A percentile compares a stretch with the other conserved stretches of the same genome.
phyloP scores from a whole-genome alignment of 2,113 vertebrate species.

The Aythya baeri region DNA sequence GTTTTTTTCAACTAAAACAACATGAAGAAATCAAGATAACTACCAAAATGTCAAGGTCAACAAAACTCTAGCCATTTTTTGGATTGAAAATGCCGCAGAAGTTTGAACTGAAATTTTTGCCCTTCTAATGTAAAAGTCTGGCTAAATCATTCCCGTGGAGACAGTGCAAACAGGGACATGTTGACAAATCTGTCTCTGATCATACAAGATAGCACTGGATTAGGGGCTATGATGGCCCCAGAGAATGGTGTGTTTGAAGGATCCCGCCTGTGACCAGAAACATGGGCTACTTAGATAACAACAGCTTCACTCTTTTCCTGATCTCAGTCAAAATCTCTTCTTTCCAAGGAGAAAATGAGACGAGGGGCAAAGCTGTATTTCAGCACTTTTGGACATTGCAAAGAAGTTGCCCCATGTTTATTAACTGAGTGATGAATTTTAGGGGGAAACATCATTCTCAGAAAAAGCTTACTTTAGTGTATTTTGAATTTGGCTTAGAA shows the following conservation, averaged over 20 bases:
- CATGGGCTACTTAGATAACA: not conserved
- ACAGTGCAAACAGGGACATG: not conserved
- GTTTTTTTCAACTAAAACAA: not conserved
- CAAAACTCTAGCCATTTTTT: not conserved
- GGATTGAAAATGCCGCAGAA: not conserved
- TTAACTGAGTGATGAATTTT: not conserved
- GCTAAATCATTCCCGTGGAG: not conserved
- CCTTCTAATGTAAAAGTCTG: not conserved
- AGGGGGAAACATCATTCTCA: not conserved
- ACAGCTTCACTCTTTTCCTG: not conserved
- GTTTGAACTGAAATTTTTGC: not conserved
- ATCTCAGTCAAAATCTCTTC: not conserved
- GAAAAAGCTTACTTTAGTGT: not conserved
- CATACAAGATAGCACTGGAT: conserved; percentile 44
- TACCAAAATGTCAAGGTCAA: not conserved
- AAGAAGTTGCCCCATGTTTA: not conserved
- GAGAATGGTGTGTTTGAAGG: rapidly evolving
- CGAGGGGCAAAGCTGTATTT: conserved; percentile 3
- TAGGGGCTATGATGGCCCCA: not conserved
- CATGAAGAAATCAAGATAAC: not conserved
- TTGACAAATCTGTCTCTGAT: conserved; percentile 40
- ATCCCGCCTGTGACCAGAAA: not conserved
- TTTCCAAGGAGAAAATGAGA: not conserved
- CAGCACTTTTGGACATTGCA: not conserved
- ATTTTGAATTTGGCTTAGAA: not conserved